These are phyloP conservation scores for Tenualosa ilisha DNA, from an alignment of 2,797 vertebrate species.

Conservation along the genomic window DNA sequence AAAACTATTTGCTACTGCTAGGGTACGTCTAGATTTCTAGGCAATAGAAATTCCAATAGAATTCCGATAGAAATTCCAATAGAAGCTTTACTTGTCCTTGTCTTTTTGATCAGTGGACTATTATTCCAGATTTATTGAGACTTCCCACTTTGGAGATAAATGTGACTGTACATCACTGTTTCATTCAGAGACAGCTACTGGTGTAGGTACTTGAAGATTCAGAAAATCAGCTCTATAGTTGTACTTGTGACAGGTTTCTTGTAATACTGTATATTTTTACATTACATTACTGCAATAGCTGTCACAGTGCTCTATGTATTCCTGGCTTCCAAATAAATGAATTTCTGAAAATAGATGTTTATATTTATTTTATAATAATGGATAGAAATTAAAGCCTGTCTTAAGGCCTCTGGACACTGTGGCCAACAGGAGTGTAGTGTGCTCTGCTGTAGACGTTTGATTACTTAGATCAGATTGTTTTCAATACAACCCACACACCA, in stretches of 20 bases:
- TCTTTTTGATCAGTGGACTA: not conserved
- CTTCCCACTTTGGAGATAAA: not conserved
- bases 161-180: not conserved
- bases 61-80: too few species aligned
- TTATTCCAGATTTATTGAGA: too few species aligned
- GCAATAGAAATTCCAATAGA: too few species aligned
- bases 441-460: too few species aligned
- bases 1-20: too few species aligned
- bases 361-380: not conserved
- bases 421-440: too few species aligned
- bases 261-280: not conserved
- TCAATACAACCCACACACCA: too few species aligned
- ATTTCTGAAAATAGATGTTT: not conserved
- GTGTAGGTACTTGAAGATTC: not conserved
- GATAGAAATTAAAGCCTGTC: too few species aligned
- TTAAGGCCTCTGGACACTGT: too few species aligned
- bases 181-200: not conserved
- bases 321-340: not conserved
- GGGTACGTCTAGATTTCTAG: too few species aligned
- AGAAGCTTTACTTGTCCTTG: not conserved
- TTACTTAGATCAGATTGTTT: too few species aligned
- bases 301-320: not conserved
- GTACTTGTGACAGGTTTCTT: not conserved
- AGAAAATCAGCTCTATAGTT: not conserved
- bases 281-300: not conserved